A percentile compares a stretch with the other conserved stretches of the same genome.
These are phyloP conservation scores for Danio aesculapii DNA, from an alignment of 2,797 vertebrate genomes.

Conservation along the genomic window DNA sequence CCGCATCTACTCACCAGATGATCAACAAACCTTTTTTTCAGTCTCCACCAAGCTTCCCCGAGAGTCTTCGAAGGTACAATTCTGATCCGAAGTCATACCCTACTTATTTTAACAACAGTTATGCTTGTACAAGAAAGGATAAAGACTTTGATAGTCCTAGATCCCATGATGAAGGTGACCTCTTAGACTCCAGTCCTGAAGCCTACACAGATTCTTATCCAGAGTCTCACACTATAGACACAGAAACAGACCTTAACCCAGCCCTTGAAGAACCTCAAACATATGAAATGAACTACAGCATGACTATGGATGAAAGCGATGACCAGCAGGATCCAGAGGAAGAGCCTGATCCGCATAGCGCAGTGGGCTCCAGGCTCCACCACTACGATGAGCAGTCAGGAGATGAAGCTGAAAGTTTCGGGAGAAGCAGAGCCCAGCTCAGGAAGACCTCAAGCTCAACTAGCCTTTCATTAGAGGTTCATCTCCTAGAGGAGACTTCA, in stretches of 20 bases:
- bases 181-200: constrained; percentile 57
- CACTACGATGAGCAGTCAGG: constrained; percentile 94
- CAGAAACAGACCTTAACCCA: neutral
- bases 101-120: neutral
- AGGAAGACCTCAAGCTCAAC: constrained; percentile 86
- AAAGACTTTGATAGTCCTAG: constrained; percentile 4
- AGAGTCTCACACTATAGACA: constrained; percentile 48
- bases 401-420: constrained; percentile 86
- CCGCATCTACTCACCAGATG: constrained; percentile 73
- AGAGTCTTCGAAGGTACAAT: constrained; percentile 69
- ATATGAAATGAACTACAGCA: constrained; percentile 12
- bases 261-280: constrained; percentile 2
- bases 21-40: constrained; percentile 71
- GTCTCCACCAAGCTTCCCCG: constrained; percentile 38
- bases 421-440: constrained; percentile 72
- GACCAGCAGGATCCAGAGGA: constrained; percentile 58
- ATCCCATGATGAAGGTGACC: constrained; percentile 21
- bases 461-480: constrained; percentile 77
- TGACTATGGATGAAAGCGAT: constrained; percentile 75
- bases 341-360: constrained; percentile 71
- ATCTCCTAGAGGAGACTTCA: constrained; percentile 71
- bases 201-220: constrained; percentile 65
- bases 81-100: constrained; percentile 69
- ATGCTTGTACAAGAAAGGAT: constrained; percentile 14
- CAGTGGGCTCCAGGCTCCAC: constrained; percentile 91